Conservation (phyloP, 1,140 invertebrate species). For the Drosophila teissieri region DNA sequence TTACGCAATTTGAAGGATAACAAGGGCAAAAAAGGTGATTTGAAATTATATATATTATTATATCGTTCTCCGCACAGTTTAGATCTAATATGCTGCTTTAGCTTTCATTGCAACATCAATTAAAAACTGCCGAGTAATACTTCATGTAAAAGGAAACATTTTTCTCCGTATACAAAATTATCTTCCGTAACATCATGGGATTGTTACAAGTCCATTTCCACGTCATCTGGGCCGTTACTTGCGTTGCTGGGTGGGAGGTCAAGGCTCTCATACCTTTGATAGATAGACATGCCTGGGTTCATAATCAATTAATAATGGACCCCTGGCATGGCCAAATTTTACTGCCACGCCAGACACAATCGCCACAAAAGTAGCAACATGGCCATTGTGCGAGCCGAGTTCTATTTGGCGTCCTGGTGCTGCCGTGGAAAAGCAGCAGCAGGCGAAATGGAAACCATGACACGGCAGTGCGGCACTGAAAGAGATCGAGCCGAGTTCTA, state of each 20-base stretch:
- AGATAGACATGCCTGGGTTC: conserved; percentile 46
- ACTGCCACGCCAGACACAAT: conserved; percentile 38
- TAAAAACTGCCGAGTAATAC: conserved; percentile 10
- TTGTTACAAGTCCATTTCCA: conserved; percentile 7
- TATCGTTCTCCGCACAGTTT: no score
- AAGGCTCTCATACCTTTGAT: conserved; percentile 57
- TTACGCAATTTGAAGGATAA: not conserved
- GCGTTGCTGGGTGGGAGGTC: conserved; percentile 43
- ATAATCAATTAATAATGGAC: conserved; percentile 71
- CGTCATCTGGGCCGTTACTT: conserved; percentile 51
- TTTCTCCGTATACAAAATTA: conserved; percentile 7
- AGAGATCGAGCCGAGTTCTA: no score
- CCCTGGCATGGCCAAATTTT: conserved; percentile 35
- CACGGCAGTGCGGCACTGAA: conserved; percentile 34
- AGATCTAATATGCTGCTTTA: not conserved
- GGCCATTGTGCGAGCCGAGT: conserved; percentile 35
- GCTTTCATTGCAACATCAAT: not conserved
- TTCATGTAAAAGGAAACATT: not conserved
- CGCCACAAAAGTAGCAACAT: conserved; percentile 48
- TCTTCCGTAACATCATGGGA: conserved; percentile 11
- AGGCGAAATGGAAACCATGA: conserved; percentile 40
- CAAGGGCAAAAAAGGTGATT: not conserved
- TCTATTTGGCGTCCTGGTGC: conserved; percentile 36
- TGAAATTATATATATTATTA: not conserved
- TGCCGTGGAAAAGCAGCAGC: conserved; percentile 37